phyloP scores from a whole-genome alignment of 2,888 invertebrate genomes.

The Platycnemis pennipes region DNA sequence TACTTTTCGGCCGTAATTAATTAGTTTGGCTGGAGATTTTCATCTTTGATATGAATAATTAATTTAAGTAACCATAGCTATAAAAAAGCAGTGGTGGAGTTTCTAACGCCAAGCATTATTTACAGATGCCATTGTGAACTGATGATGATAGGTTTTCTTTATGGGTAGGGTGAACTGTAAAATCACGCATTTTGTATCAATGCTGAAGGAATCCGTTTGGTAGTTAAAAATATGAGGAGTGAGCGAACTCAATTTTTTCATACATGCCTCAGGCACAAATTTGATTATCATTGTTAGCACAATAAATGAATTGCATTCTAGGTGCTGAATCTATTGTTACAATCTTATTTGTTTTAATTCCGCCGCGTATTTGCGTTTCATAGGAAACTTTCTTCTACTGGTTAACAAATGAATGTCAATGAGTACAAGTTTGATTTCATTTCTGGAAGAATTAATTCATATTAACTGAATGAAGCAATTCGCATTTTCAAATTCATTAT shows the following conservation, averaged over 20 bases:
- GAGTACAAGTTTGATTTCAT: too few species aligned
- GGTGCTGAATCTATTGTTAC: too few species aligned
- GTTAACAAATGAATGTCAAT: too few species aligned
- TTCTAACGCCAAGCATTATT: background rate
- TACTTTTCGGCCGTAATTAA: background rate
- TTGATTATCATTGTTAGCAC: too few species aligned
- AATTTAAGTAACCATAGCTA: conserved; percentile 16
- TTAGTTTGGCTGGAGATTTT: background rate
- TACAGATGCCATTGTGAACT: background rate
- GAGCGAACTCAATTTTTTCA: background rate
- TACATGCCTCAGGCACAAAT: too few species aligned
- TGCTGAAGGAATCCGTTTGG: background rate
- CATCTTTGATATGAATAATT: background rate
- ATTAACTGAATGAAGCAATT: too few species aligned
- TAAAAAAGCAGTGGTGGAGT: background rate
- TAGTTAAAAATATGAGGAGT: background rate
- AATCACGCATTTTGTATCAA: background rate
- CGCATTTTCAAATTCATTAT: too few species aligned
- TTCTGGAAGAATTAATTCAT: too few species aligned
- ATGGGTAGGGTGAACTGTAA: background rate
- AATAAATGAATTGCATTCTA: too few species aligned
- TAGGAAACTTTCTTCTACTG: too few species aligned
- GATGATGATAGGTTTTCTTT: background rate
- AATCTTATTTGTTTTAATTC: too few species aligned
- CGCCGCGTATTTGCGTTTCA: too few species aligned